phyloP scores from a whole-genome alignment of 2,797 vertebrate genomes.

The Pampus argenteus region DNA sequence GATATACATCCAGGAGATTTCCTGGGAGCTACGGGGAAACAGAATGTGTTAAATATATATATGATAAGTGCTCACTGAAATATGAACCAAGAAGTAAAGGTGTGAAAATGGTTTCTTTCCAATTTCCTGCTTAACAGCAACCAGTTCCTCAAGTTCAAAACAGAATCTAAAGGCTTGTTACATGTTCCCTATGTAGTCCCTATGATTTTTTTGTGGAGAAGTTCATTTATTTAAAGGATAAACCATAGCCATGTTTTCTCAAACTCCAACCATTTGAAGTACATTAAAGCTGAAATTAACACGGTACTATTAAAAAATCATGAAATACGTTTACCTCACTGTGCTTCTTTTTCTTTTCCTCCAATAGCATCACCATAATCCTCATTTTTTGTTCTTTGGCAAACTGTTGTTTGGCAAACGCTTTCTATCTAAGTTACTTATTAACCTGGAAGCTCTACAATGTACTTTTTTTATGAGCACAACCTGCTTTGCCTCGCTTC shows the following conservation, averaged over 20 bases:
- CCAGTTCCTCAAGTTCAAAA: slow-evolving; percentile 1
- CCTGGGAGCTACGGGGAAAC: slow-evolving; percentile 86
- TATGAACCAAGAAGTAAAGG: slow-evolving; percentile 10
- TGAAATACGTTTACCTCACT: slow-evolving; percentile 71
- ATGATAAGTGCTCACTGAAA: background rate
- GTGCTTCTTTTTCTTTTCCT: slow-evolving; percentile 77
- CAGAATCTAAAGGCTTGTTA: background rate
- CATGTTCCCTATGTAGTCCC: no score
- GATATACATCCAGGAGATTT: slow-evolving; percentile 91
- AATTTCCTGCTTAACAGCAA: slow-evolving; percentile 18
- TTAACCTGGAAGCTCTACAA: slow-evolving; percentile 29
- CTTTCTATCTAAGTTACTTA: slow-evolving; percentile 1
- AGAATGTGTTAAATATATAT: background rate
- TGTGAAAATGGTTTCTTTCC: background rate
- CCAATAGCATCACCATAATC: slow-evolving; percentile 80
- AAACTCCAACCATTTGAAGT: background rate
- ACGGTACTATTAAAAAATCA: slow-evolving; percentile 4
- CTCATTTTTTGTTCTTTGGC: slow-evolving; percentile 64
- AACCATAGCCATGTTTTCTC: background rate
- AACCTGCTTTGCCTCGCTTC: slow-evolving; percentile 44
- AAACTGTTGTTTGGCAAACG: slow-evolving; percentile 21
- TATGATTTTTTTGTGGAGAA: no score
- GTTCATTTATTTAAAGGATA: background rate
- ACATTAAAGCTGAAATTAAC: background rate
- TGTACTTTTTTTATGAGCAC: slow-evolving; percentile 40